These are phyloP conservation scores for Dorcus hopei DNA, from an alignment of 2,888 invertebrate species.

Conservation along the genomic window DNA sequence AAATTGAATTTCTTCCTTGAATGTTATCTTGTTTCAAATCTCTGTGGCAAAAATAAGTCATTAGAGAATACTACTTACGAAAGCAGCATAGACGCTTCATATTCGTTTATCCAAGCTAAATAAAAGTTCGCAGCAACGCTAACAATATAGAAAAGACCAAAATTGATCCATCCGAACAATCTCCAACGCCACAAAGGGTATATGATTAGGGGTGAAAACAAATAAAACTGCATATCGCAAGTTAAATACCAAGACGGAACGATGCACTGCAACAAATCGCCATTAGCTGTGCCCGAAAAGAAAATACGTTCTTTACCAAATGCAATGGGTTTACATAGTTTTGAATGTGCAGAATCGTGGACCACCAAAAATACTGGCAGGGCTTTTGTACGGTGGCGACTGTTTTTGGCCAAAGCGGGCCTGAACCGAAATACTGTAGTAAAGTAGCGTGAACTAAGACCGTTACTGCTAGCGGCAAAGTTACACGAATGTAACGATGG, in stretches of 20 bases:
- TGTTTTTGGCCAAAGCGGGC: conserved; percentile 49
- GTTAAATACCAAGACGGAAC: conserved; percentile 45
- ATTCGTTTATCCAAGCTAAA: conserved; percentile 42
- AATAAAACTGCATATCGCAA: conserved; percentile 50
- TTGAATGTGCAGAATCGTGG: conserved; percentile 46
- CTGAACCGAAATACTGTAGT: conserved; percentile 49
- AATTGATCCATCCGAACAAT: conserved; percentile 39
- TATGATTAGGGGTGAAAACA: conserved; percentile 48
- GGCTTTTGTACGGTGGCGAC: conserved; percentile 26
- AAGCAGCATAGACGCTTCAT: conserved; percentile 39
- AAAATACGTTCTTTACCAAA: conserved; percentile 29
- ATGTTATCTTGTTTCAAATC: neutral
- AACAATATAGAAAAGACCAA: conserved; percentile 31
- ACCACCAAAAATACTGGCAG: conserved; percentile 49
- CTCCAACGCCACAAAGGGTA: conserved; percentile 47
- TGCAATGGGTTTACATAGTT: conserved; percentile 41
- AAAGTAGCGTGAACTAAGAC: conserved; percentile 49
- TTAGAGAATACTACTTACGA: conserved; percentile 42
- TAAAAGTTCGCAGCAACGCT: conserved; percentile 42
- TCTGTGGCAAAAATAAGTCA: neutral
- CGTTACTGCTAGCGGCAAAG: conserved; percentile 50
- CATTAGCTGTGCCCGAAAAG: neutral
- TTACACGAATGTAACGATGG: conserved; percentile 51
- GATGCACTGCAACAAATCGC: conserved; percentile 5
- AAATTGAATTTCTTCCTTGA: neutral